phyloP scores from a whole-genome alignment of 2,888 invertebrate genomes.

The Panopea generosa region DNA sequence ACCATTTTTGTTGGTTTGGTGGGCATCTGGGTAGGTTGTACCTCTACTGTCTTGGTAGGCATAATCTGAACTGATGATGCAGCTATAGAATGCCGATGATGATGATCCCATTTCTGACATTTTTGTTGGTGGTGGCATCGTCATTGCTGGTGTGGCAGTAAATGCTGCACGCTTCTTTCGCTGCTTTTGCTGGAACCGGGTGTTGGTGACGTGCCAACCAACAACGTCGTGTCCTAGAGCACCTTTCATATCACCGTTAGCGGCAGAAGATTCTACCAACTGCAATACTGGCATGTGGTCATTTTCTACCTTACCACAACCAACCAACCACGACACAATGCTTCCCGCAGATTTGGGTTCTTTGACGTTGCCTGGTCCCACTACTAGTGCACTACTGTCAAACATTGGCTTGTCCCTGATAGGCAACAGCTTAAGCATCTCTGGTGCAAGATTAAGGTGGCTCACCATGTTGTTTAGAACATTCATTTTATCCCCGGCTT shows the following conservation, averaged over 20 bases:
- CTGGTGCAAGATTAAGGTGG: constrained; percentile 78
- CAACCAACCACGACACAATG: constrained; percentile 88
- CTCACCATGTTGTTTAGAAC: constrained; percentile 76
- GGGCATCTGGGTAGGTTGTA: constrained; percentile 56
- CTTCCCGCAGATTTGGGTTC: constrained; percentile 71
- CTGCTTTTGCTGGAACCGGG: constrained; percentile 81
- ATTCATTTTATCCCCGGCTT: constrained; percentile 88
- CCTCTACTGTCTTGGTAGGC: constrained; percentile 69
- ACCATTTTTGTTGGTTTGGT: constrained; percentile 39
- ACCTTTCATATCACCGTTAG: constrained; percentile 90
- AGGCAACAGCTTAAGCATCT: constrained; percentile 78
- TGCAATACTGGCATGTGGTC: constrained; percentile 89
- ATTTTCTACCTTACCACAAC: constrained; percentile 91
- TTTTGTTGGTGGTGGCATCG: constrained; percentile 77
- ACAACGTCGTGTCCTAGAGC: constrained; percentile 90
- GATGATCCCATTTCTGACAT: constrained; percentile 70
- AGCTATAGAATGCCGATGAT: constrained; percentile 74
- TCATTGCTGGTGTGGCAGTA: constrained; percentile 74
- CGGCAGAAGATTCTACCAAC: constrained; percentile 89
- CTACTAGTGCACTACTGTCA: constrained; percentile 81
- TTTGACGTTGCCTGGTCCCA: constrained; percentile 81
- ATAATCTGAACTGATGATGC: constrained; percentile 79
- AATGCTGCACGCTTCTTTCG: constrained; percentile 84
- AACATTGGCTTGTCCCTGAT: constrained; percentile 77
- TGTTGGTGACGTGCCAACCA: constrained; percentile 90